These are phyloP conservation scores for Phaonia tiefii DNA, from an alignment of 2,888 invertebrate genomes.

Conservation along the genomic window DNA sequence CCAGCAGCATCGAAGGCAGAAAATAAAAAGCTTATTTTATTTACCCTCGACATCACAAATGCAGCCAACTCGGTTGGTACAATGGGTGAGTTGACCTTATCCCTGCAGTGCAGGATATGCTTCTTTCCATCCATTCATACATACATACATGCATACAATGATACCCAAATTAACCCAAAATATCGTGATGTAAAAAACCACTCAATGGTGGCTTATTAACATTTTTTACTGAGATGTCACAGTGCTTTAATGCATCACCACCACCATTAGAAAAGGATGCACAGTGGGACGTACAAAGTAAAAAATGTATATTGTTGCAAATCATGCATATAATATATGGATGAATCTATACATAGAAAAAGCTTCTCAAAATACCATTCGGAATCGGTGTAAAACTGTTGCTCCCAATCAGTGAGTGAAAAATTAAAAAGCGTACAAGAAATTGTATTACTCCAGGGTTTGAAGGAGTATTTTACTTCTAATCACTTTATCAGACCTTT, in stretches of 20 bases:
- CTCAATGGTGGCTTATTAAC: constrained; percentile 66
- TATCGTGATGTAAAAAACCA: constrained; percentile 53
- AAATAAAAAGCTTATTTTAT: constrained; percentile 54
- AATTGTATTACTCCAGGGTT: too few species aligned
- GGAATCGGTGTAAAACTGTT: too few species aligned
- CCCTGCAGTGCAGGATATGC: constrained; percentile 6
- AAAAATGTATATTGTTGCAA: too few species aligned
- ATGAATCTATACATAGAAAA: too few species aligned
- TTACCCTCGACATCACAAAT: background rate
- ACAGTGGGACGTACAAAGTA: constrained; percentile 24
- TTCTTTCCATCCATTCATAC: background rate
- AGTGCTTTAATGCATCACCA: background rate
- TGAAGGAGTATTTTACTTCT: too few species aligned
- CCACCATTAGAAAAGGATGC: background rate
- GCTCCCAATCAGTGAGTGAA: too few species aligned
- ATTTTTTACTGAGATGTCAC: constrained; percentile 49
- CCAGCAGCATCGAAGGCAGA: too few species aligned
- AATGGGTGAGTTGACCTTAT: constrained; percentile 49
- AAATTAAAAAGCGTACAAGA: too few species aligned
- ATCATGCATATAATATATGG: too few species aligned
- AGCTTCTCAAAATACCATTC: too few species aligned
- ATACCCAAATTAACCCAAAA: constrained; percentile 64
- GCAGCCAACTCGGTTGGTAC: constrained; percentile 9
- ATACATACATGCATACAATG: constrained; percentile 36
- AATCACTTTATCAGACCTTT: too few species aligned